These are phyloP conservation scores for Pipa parva DNA, from an alignment of 2,113 vertebrate genomes.

Conservation along the genomic window DNA sequence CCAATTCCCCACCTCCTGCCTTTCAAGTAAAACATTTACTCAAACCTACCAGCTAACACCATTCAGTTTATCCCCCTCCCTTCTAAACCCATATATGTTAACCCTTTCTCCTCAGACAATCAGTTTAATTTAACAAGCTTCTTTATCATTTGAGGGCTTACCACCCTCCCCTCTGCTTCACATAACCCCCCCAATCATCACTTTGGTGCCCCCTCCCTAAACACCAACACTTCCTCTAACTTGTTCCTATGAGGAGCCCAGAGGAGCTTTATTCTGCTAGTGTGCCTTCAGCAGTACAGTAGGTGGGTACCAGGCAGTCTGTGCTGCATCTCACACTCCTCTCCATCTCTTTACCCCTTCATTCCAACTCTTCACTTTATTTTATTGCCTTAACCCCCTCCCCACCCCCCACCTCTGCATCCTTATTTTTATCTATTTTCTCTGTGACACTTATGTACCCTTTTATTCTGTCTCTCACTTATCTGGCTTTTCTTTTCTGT, in stretches of 20 bases:
- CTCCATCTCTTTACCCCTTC: too few species aligned
- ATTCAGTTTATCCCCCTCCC: not conserved
- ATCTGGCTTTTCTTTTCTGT: too few species aligned
- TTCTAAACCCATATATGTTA: not conserved
- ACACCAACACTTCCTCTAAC: constrained; percentile 15
- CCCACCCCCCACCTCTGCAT: not conserved
- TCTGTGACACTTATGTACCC: not conserved
- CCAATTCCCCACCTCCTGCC: not conserved
- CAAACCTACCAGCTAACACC: not conserved
- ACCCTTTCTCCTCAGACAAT: not conserved
- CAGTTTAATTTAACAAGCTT: not conserved
- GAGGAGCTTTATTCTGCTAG: constrained; percentile 22
- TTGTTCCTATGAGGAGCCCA: constrained; percentile 10
- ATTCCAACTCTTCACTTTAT: not conserved
- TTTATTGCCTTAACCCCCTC: not conserved
- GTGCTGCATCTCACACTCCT: not conserved
- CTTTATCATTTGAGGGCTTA: constrained; percentile 20
- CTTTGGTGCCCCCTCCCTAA: constrained; percentile 7
- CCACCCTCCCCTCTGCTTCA: constrained; percentile 15
- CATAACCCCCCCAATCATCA: constrained; percentile 1
- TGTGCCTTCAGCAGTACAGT: constrained; percentile 17
- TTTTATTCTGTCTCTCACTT: not conserved
- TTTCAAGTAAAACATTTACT: not conserved
- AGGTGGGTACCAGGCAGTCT: constrained; percentile 17
- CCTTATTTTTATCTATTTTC: not conserved